These are phyloP conservation scores for Bombylius discolor DNA, from an alignment of 2,888 invertebrate genomes.

Conservation along the genomic window DNA sequence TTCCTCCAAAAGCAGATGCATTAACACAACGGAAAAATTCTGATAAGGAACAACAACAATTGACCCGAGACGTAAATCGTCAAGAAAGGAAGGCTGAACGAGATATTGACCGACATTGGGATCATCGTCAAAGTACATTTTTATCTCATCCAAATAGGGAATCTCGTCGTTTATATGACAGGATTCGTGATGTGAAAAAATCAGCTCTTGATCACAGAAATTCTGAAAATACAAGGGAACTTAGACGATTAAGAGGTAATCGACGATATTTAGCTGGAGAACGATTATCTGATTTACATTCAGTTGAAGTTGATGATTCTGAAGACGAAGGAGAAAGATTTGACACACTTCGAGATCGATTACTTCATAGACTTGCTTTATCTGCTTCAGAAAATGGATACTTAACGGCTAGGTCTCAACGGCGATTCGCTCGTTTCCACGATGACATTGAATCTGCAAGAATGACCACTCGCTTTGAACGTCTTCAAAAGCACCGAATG, in stretches of 20 bases:
- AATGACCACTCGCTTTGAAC: background rate
- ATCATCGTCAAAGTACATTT: background rate
- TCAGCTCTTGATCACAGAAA: background rate
- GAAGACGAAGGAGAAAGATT: background rate
- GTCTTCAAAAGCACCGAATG: background rate
- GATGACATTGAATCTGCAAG: background rate
- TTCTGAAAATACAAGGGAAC: background rate
- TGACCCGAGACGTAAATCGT: background rate
- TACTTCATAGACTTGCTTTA: background rate
- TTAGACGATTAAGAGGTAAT: background rate
- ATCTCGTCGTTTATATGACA: background rate
- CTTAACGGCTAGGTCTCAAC: background rate
- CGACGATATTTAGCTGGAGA: background rate
- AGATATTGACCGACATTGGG: background rate
- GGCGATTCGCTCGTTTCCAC: background rate
- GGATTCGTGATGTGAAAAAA: background rate
- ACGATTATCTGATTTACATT: background rate
- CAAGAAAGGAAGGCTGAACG: background rate
- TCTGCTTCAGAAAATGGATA: background rate
- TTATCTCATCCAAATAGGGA: background rate
- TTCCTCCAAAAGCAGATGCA: no score
- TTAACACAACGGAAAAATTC: background rate
- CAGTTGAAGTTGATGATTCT: background rate
- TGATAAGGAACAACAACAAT: background rate
- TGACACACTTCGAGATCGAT: background rate